These are phyloP conservation scores for Tetrax tetrax DNA, from an alignment of 2,113 vertebrate genomes.

Conservation along the genomic window DNA sequence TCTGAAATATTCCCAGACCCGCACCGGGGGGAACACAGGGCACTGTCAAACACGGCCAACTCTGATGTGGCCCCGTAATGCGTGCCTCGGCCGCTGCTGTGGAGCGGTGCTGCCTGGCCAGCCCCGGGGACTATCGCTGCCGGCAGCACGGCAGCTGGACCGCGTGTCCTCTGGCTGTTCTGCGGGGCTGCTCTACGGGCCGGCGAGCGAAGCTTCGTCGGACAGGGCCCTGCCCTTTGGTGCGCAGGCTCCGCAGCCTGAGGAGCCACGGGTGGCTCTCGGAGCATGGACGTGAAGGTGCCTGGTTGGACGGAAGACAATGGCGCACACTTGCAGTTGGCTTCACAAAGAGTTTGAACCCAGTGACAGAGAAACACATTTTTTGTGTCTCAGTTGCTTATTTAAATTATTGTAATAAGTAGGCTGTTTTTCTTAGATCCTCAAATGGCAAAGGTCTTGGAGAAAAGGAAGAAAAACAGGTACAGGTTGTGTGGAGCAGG, in stretches of 20 bases:
- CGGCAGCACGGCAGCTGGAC: not conserved
- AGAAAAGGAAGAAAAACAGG: too few species aligned
- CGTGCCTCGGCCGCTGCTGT: fast-evolving
- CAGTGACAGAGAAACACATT: not conserved
- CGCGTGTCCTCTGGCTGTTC: fast-evolving
- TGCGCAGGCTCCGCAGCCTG: not conserved
- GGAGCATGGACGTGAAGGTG: fast-evolving
- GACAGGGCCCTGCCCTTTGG: fast-evolving
- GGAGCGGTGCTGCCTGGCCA: fast-evolving
- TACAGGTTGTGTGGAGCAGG: not conserved
- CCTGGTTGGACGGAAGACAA: fast-evolving
- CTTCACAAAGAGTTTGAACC: not conserved
- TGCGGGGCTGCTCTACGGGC: not conserved
- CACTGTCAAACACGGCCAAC: not conserved
- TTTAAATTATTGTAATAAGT: not conserved
- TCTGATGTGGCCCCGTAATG: fast-evolving
- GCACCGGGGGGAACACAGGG: not conserved
- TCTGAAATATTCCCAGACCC: not conserved
- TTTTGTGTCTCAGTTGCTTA: not conserved
- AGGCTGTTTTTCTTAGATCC: not conserved
- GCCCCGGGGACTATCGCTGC: fast-evolving
- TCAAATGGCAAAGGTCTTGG: not conserved
- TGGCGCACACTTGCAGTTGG: fast-evolving
- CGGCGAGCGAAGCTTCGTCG: fast-evolving
- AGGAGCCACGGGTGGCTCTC: not conserved